Evolutionary conservation across 2,113 vertebrate species (phyloP), one percentile per base, ranked within the genome.

Genomic region (Epinephelus moara): DNA sequence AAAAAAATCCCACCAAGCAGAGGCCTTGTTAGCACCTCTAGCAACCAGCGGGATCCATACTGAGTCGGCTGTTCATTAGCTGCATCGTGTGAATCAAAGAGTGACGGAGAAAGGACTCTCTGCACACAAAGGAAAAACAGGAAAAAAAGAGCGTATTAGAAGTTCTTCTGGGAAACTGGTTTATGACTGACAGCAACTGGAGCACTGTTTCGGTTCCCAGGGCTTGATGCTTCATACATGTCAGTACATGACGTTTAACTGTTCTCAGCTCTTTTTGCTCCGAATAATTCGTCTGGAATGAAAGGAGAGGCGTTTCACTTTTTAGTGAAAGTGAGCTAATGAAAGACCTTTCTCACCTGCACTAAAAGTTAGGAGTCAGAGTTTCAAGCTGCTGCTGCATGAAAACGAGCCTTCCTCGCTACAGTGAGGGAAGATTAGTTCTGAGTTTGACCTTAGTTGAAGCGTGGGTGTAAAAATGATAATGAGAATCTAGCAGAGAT

Each of bases 171-270:
- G 77, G 53, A 82, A 88, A 87, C 74, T 52, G 71, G 62, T 68
- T 81, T 70, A 77, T 42, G 79, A 87, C 56, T 71, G 84, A 82
- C 84, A 86, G 64, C 6, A 52, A 71, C 74, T 71, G 45, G 14
- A 81, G 49, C 15, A 40, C 68, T 1, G 69, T 84, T 78, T 79
- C 45, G 40, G 61, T 80, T 93, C 81, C 74, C 33, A 3, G 62
- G 33, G 75, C 78, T 66, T n/a, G 23, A 68, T 82, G 40, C 42
- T 49, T 69, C 66, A 8, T 45, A 72, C 92, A 49, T 91, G 91
- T 92, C 79, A 0, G 68, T 4, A 59, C 94, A 84, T n/a, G 93
- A n/a, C 68, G 47, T 78, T 19, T 23, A 42, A 66, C 68, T 2
- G 47, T 50, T 30, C 45, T 78, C 63, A 42, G 59, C 84, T 82